Base-by-base conservation (phyloP, 1,140 invertebrate genomes). In the Orius insidiosus region DNA sequence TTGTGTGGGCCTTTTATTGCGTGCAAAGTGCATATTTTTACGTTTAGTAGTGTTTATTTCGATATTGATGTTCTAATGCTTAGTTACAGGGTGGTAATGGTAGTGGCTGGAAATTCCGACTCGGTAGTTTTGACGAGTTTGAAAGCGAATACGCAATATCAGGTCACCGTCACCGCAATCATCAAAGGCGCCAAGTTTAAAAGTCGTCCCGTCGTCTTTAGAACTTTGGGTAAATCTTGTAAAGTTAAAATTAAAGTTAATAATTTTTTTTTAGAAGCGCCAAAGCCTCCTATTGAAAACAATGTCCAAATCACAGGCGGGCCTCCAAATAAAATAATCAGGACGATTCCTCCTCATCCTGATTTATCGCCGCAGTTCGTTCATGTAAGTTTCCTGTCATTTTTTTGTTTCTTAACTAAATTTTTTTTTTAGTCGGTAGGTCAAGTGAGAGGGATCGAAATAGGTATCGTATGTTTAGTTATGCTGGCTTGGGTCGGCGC, bases 21-120 rank as follows among this genome's bases (percentile, higher is more conserved):
- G 24, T 24, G 24, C 24, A 24, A 24, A 7, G 24, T 24, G 24
- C 24, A 24, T 24, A 24, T 24, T 24, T 24, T 24, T 3, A 7
- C 24, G 24, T 24, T 24, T 24, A 7, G 24, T 24, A 24, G 24
- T 4, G 24, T 24, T 7, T 24, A 24, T 24, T 24, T 24, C 24
- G 9, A 18, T 40, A 40, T 40, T 40, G 11, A 40, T 40, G 38
- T 15, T 40, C 16, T 40, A 16, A 15, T 40, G 41, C 38, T 45
- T 77, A 85, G 83, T 85, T 86, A 84, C 80, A 85, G 81, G 74
- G 80, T 85, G 69, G 80, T 85, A 63, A 72, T 79, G 67, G 74
- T 83, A 59, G 81, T 85, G 59, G 83, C 82, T 50, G 81, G 80
- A 47, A 85, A 84, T 64, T 82, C 78, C 35, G 80, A 84, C 59